Evolutionary conservation across 2,888 invertebrate species (phyloP).

Genomic region (Melanostoma mellinum): DNA sequence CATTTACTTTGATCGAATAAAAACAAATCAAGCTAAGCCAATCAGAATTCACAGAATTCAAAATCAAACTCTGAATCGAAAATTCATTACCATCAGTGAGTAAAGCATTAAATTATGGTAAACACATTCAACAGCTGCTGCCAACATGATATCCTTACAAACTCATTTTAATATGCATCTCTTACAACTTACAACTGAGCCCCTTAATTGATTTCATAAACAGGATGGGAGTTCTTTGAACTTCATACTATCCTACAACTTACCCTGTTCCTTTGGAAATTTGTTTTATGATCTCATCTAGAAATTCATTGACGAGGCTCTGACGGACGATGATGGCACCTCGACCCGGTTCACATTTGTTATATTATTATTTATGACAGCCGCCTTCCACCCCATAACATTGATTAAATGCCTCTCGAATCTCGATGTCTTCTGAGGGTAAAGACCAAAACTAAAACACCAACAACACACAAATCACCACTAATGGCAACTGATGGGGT

Average conservation of each 20-base stretch:
- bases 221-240: conserved; percentile 40
- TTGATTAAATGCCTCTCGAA: conserved; percentile 27
- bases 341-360: conserved; percentile 19
- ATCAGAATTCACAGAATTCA: too few species aligned
- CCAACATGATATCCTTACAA: neutral
- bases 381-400: conserved; percentile 1
- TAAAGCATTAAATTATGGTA: neutral
- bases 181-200: neutral
- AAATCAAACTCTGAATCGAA: too few species aligned
- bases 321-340: conserved; percentile 9
- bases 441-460: neutral
- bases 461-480: conserved; percentile 3
- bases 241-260: conserved; percentile 4
- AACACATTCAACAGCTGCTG: conserved; percentile 39
- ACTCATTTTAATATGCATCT: conserved; percentile 9
- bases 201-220: conserved; percentile 14
- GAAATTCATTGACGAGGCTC: neutral
- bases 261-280: conserved; percentile 4
- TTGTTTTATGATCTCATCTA: conserved; percentile 29
- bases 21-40: too few species aligned
- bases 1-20: too few species aligned
- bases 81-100: too few species aligned
- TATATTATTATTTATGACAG: conserved; percentile 11
- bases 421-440: neutral
- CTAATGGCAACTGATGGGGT: neutral